Evolutionary conservation across 2,888 invertebrate genomes (phyloP), one percentile per base, ranked within the genome.

Genomic region (Tenthredo livida): DNA sequence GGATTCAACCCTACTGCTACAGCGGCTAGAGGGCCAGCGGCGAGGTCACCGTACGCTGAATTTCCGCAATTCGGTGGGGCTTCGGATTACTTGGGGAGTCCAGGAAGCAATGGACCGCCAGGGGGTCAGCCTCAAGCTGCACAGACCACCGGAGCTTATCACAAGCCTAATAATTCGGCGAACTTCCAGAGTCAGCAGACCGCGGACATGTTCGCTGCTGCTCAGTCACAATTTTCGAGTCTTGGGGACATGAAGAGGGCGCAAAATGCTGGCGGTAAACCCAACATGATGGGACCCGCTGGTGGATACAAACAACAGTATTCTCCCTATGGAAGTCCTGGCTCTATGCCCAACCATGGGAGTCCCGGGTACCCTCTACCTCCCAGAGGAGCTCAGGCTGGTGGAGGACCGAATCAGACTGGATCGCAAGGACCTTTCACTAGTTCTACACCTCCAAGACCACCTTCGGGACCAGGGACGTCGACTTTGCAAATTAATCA

Each of bases 401-500:
- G 89, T 54, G 86, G 40, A 86, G 92, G 91, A 61, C 94, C 94
- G 43, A 91, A 90, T 85, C 92, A 91, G 86, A 90, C 89, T 92
- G 88, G 92, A 91, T 90, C 94, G 85, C 93, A 92, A 88, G 93
- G 89, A 90, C 94, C 90, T 92, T 95, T 90, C 94, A 95, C 90
- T 85, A 93, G 89, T 86, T 93, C 91, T 86, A 94, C 95, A 12
- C 95, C 95, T 1, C 94, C 94, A 2, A 92, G 95, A 88, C 95
- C 95, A 21, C 94, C 95, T 0, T 94, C 95, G 0, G 95, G 95
- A 77, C 93, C 94, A 1, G 92, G 93, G n/a, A 94, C 95, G 12
- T 94, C 96, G 50, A 95, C 95, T 61, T 94, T 97, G 88, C 97
- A 98, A 93, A 97, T 98, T 94, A 97, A 97, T 91, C 98, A 98